Conservation (phyloP, 2,888 invertebrate species). For the Nudaria mundana region DNA sequence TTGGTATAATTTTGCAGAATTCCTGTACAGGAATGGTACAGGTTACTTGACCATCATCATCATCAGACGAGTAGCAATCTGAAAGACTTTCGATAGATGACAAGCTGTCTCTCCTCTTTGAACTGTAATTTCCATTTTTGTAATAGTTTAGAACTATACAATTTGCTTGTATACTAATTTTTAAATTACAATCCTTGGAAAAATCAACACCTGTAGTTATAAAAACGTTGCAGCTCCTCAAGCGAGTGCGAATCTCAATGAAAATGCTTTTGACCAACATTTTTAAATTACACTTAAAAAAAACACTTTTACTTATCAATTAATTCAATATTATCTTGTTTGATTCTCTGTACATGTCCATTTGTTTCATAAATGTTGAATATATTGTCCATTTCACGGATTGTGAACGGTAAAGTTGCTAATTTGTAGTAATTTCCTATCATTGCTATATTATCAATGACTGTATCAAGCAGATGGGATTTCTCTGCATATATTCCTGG, state of each 20-base stretch:
- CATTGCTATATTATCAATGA: conserved; percentile 94
- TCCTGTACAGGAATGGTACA: conserved; percentile 61
- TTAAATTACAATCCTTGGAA: conserved; percentile 65
- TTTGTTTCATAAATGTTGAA: conserved; percentile 83
- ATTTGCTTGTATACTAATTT: conserved; percentile 70
- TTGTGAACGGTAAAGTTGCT: conserved; percentile 89
- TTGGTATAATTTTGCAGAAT: conserved; percentile 71
- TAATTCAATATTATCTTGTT: conserved; percentile 50
- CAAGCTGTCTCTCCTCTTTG: conserved; percentile 59
- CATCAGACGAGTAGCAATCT: conserved; percentile 68
- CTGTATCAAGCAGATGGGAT: conserved; percentile 92
- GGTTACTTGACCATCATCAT: conserved; percentile 51
- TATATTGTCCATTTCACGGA: conserved; percentile 88
- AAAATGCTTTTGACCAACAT: conserved; percentile 77
- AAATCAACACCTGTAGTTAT: conserved; percentile 72
- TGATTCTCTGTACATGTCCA: conserved; percentile 72
- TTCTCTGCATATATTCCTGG: conserved; percentile 92
- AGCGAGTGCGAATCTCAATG: conserved; percentile 81
- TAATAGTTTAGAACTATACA: conserved; percentile 70
- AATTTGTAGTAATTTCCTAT: conserved; percentile 91
- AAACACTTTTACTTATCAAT: conserved; percentile 32
- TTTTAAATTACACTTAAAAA: conserved; percentile 37
- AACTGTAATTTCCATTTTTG: conserved; percentile 41
- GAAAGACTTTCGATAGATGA: conserved; percentile 75
- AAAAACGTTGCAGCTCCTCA: conserved; percentile 83